phyloP scores from a whole-genome alignment of 2,888 invertebrate species.

The Drosophila stalkeri region DNA sequence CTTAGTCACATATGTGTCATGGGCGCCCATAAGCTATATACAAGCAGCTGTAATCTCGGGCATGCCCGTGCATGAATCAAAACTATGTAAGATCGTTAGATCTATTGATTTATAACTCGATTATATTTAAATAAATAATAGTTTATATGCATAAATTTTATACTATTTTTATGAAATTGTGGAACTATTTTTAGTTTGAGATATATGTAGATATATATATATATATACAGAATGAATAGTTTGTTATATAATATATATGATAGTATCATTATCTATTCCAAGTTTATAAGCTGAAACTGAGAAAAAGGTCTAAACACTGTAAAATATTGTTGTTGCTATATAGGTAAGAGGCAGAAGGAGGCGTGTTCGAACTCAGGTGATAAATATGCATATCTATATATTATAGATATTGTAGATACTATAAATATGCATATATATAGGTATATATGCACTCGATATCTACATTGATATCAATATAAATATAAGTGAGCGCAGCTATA shows the following conservation, averaged over 20 bases:
- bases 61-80: background rate
- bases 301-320: background rate
- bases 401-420: too few relatives aligned
- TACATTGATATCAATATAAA: too few relatives aligned
- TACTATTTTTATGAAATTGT: background rate
- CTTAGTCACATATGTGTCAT: constrained; percentile 9
- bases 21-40: constrained; percentile 9
- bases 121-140: background rate
- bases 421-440: too few relatives aligned
- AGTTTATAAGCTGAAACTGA: background rate
- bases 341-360: background rate
- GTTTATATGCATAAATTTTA: background rate
- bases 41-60: constrained; percentile 7
- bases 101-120: background rate
- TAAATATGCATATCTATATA: background rate
- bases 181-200: background rate
- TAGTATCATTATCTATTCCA: background rate
- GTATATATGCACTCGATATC: too few relatives aligned
- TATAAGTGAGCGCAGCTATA: too few relatives aligned
- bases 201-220: background rate
- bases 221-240: background rate
- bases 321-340: background rate
- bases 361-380: background rate
- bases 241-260: background rate
- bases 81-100: background rate